Conservation (phyloP, 1,140 invertebrate species). For the Cotesia vestalis region DNA sequence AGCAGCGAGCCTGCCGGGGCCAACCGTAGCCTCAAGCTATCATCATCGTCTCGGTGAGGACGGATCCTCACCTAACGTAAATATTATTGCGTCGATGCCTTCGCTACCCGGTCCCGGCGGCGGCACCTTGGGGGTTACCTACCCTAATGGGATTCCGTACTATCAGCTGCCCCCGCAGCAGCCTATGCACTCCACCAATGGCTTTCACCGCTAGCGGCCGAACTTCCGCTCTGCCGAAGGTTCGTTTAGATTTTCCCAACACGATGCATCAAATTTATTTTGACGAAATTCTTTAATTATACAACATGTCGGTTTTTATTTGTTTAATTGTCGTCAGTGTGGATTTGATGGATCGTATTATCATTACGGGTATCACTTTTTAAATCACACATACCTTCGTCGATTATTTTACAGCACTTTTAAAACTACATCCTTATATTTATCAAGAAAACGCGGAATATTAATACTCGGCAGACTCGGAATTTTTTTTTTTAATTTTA, state of each 20-base stretch:
- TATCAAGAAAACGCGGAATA: neutral
- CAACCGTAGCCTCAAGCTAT: slow-evolving; percentile 39
- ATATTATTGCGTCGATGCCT: slow-evolving; percentile 30
- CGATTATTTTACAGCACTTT: slow-evolving; percentile 5
- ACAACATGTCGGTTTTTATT: neutral
- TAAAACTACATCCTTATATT: neutral
- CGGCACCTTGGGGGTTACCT: slow-evolving; percentile 45
- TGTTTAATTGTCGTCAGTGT: slow-evolving; percentile 31
- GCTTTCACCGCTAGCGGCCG: slow-evolving; percentile 48
- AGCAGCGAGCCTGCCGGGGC: slow-evolving; percentile 34
- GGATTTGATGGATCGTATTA: slow-evolving; percentile 42
- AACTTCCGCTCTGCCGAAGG: slow-evolving; percentile 44
- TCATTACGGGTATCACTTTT: slow-evolving; percentile 20
- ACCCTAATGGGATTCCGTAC: slow-evolving; percentile 42
- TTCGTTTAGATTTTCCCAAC: slow-evolving; percentile 45
- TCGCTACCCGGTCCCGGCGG: slow-evolving; percentile 32
- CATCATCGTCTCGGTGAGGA: slow-evolving; percentile 36
- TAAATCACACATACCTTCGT: slow-evolving; percentile 12
- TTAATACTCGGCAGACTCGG: neutral
- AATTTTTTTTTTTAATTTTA: too few relatives aligned
- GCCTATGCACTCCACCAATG: slow-evolving; percentile 46
- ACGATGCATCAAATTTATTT: slow-evolving; percentile 45
- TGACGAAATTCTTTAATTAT: slow-evolving; percentile 20
- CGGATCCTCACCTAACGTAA: slow-evolving; percentile 21
- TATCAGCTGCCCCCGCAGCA: slow-evolving; percentile 46